Conservation (phyloP, 1,140 invertebrate genomes). For the Bombus huntii region DNA sequence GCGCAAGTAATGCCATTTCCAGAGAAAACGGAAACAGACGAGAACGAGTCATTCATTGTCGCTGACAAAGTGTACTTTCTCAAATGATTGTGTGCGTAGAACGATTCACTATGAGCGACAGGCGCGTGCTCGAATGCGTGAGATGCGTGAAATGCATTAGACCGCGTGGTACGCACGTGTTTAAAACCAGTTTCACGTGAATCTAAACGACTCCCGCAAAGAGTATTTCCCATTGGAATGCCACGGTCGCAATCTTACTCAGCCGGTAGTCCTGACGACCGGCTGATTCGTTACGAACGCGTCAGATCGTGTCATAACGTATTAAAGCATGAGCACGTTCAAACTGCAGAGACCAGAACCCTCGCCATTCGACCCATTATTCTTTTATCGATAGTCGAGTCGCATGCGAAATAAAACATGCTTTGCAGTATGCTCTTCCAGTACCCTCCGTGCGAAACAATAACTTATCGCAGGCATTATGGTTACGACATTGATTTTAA, state of each 20-base stretch:
- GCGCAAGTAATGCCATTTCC: neutral
- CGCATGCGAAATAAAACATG: neutral
- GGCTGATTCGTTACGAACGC: neutral
- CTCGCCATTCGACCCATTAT: neutral
- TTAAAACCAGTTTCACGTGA: constrained; percentile 61
- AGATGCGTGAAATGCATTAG: constrained; percentile 49
- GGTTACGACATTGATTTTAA: constrained; percentile 19
- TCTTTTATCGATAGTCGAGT: neutral
- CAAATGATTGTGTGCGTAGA: neutral
- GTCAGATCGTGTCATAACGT: constrained; percentile 2
- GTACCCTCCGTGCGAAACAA: neutral
- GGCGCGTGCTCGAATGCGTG: constrained; percentile 61
- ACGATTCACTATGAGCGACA: constrained; percentile 11
- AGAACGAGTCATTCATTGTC: constrained; percentile 10
- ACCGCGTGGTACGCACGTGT: constrained; percentile 59
- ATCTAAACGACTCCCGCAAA: constrained; percentile 36
- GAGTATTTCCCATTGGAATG: constrained; percentile 14
- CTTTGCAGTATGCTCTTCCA: too few species aligned
- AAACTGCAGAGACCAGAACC: neutral
- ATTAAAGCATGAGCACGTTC: neutral
- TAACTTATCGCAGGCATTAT: neutral
- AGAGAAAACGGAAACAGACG: constrained; percentile 24
- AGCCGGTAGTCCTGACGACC: neutral
- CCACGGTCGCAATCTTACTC: neutral
- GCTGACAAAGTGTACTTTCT: neutral